Conservation (phyloP, 2,113 vertebrate genomes). For the Pithys albifrons region DNA sequence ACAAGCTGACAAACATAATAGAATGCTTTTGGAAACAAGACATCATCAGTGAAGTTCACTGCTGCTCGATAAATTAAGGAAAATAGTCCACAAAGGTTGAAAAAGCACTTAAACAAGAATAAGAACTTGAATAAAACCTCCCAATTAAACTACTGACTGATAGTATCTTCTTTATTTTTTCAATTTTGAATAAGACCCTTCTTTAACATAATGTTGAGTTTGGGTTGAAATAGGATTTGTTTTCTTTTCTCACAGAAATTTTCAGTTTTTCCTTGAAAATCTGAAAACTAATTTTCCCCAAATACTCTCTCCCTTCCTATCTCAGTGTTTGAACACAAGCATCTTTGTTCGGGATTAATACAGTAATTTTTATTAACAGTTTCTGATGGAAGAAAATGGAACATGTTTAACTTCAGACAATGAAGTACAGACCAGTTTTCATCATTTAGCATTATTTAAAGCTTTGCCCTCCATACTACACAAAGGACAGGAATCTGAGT, state of each 20-base stretch:
- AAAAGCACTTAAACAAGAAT: neutral
- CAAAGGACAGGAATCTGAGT: neutral
- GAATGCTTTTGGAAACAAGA: neutral
- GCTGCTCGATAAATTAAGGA: neutral
- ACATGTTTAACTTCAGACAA: neutral
- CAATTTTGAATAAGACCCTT: neutral
- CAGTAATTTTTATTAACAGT: neutral
- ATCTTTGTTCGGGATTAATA: neutral
- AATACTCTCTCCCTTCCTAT: neutral
- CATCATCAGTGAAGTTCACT: neutral
- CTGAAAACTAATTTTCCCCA: fast-evolving
- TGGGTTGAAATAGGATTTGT: neutral
- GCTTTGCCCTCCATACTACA: neutral
- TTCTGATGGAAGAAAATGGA: neutral
- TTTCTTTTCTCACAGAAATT: neutral
- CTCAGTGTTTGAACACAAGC: neutral
- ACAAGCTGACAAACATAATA: neutral
- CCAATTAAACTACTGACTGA: neutral
- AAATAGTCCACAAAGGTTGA: neutral
- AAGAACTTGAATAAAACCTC: neutral
- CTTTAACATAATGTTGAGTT: neutral
- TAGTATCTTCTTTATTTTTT: neutral
- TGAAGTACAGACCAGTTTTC: neutral
- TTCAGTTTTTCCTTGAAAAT: neutral
- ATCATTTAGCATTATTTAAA: neutral